Evolutionary conservation across 1,140 invertebrate species (phyloP), one percentile per base, ranked within the genome.

Genomic region (Chlorops oryzae): DNA sequence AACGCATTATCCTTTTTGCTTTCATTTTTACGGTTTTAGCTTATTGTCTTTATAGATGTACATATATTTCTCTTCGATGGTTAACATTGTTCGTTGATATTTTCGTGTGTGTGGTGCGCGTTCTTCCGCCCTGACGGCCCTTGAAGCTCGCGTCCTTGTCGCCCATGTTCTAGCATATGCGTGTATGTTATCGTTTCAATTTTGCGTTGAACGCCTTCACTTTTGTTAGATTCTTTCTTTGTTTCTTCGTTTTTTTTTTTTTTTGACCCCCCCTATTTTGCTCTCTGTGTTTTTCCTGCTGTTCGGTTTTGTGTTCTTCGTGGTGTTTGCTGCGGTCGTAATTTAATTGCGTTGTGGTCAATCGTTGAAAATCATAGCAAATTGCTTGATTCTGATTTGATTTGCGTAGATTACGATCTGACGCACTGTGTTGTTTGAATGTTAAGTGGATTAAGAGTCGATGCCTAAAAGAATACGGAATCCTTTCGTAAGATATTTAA

Each of bases 361-460:
- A 40, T 49, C 38, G 47, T 49, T 40, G 47, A 41, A 49, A 49
- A 40, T 40, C 37, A 49, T 49, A 41, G 35, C 18, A 40, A 49
- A 49, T 49, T 49, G 47, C 47, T 49, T 49, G 47, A 40, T 40
- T 32, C 38, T 41, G 23, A 49, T 49, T 49, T 49, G 47, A 49
- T 49, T 49, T 49, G 47, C 35, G 38, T 41, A 49, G 47, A 49
- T 49, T 40, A 49, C 47, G 40, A 49, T 49, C 37, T 49, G 23
- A 49, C 47, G 40, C 39, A 40, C 37, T 49, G 23, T 49, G 18
- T 34, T 37, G 47, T 49, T 49, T 28, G 37, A 35, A 49, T 40
- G 21, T 32, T 49, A 49, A 49, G 38, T 20, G 34, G 35, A 49
- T 49, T 49, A 49, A 20, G 25, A 27, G 10, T 17, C 7, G n/a